Evolutionary conservation across 2,797 vertebrate species (phyloP).

Genomic region (Erithacus rubecula): DNA sequence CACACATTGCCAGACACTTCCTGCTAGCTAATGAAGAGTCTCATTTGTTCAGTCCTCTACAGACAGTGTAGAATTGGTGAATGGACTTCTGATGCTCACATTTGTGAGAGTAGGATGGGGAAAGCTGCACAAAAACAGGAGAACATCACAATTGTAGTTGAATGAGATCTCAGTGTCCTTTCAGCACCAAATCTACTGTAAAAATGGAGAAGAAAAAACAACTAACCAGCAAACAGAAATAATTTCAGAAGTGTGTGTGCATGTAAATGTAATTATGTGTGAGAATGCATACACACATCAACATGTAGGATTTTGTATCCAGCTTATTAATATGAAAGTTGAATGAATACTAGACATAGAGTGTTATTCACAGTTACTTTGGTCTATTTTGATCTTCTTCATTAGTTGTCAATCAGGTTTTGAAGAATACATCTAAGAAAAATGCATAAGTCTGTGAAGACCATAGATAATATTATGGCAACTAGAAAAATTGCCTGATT

Average conservation of each 20-base stretch:
- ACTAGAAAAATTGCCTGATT: not conserved
- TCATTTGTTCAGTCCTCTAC: not conserved
- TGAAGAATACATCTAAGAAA: not conserved
- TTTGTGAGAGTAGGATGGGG: not conserved
- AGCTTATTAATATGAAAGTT: not conserved
- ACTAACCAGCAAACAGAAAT: not conserved
- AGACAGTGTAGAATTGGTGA: rapidly evolving
- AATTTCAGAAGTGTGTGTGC: not conserved
- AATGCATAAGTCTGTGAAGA: not conserved
- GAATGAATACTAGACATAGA: not conserved
- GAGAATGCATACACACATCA: not conserved
- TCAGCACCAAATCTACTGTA: not conserved
- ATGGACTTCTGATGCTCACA: not conserved
- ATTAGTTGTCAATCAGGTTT: not conserved
- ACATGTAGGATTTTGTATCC: not conserved
- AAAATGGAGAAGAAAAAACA: not conserved
- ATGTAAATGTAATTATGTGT: not conserved
- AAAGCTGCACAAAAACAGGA: not conserved
- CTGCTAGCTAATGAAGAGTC: not conserved
- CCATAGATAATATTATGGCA: not conserved
- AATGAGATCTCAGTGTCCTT: not conserved
- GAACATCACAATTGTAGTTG: not conserved
- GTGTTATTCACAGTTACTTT: not conserved
- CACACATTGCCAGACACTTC: not conserved
- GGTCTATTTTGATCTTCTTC: not conserved